These are phyloP conservation scores for Diorhabda elongata DNA, from an alignment of 1,140 invertebrate genomes.

Conservation along the genomic window DNA sequence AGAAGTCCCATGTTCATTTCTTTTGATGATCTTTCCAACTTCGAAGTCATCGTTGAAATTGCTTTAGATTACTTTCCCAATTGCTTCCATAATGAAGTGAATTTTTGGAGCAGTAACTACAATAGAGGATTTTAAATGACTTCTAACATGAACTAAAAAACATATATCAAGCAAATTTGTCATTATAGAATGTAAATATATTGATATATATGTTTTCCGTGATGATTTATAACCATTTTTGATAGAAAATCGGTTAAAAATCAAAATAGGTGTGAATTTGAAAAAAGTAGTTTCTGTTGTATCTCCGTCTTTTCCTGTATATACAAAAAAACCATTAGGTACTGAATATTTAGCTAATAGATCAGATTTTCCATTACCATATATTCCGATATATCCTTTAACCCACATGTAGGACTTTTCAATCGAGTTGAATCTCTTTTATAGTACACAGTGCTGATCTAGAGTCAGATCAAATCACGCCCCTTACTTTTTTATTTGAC, in stretches of 20 bases:
- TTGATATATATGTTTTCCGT: background rate
- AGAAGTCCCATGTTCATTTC: conserved; percentile 36
- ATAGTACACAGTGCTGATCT: too few relatives aligned
- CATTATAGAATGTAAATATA: background rate
- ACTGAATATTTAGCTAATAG: too few relatives aligned
- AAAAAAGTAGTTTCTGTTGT: background rate
- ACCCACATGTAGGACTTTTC: too few relatives aligned
- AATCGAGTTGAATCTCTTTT: too few relatives aligned
- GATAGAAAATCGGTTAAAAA: background rate
- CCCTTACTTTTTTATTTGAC: too few relatives aligned
- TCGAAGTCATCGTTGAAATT: conserved; percentile 41
- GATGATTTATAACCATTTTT: background rate
- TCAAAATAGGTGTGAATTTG: background rate
- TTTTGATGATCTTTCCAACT: conserved; percentile 34
- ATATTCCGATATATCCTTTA: too few relatives aligned
- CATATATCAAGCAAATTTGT: background rate
- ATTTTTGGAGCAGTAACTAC: background rate
- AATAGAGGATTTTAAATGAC: background rate
- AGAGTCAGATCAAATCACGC: too few relatives aligned
- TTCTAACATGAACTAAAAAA: background rate
- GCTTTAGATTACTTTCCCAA: conserved; percentile 40
- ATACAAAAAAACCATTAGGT: too few relatives aligned
- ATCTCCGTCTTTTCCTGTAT: too few relatives aligned
- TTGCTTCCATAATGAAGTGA: conserved; percentile 30
- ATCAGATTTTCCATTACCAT: too few relatives aligned